Evolutionary conservation across 2,797 vertebrate genomes (phyloP).

Genomic region (Mionectes olivaceus): DNA sequence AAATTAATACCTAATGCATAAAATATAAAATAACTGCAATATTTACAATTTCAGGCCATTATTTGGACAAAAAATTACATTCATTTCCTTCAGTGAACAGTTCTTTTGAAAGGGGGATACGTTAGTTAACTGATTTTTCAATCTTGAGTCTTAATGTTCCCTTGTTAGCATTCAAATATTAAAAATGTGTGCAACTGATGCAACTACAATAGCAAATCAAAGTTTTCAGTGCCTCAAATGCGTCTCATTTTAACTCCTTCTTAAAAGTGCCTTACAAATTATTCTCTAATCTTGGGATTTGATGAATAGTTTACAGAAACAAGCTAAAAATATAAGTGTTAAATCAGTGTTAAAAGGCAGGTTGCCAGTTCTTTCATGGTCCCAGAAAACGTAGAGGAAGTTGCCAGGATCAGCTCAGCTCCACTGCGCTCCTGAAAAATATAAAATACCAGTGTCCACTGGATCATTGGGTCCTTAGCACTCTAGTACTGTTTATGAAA

Average conservation of each 20-base stretch:
- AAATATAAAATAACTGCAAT: not conserved
- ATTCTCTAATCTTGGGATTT: conserved; percentile 30
- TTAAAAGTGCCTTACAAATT: not conserved
- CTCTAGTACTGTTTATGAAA: conserved; percentile 28
- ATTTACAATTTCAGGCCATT: not conserved
- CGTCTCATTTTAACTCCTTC: not conserved
- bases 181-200: not conserved
- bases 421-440: conserved; percentile 70
- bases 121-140: not conserved
- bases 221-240: not conserved
- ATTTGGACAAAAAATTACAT: not conserved
- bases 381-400: conserved; percentile 64
- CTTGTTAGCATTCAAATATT: not conserved
- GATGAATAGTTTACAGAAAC: conserved; percentile 17
- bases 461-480: conserved; percentile 69
- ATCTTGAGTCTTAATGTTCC: not conserved
- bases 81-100: not conserved
- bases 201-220: not conserved
- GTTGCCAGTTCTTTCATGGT: conserved; percentile 62
- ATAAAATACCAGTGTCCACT: conserved; percentile 68
- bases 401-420: conserved; percentile 70
- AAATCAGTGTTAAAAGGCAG: conserved; percentile 28
- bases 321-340: not conserved
- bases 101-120: not conserved
- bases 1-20: not conserved